Percentiles rank a stretch among this genome's conserved stretches.
Conservation (phyloP, 2,797 vertebrate species). For the Squalus acanthias region DNA sequence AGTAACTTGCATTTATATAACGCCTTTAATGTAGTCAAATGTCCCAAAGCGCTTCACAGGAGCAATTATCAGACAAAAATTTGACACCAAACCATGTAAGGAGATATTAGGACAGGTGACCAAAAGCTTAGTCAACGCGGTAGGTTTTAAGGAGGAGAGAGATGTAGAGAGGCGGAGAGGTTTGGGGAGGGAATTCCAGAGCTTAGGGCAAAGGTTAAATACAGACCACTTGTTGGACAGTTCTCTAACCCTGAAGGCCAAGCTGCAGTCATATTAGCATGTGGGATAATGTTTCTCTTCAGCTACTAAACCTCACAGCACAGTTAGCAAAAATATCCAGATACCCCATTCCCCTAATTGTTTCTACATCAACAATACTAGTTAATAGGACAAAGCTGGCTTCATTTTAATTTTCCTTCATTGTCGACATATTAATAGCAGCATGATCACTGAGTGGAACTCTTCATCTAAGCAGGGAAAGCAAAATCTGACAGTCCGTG, state of each 20-base stretch:
- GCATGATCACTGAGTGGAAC: background rate
- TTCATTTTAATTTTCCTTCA: background rate
- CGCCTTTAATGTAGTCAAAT: background rate
- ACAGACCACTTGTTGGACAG: background rate
- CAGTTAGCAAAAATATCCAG: too few species aligned
- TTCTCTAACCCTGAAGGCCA: background rate
- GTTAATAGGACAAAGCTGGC: background rate
- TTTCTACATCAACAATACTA: too few species aligned
- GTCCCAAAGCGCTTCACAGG: too few species aligned
- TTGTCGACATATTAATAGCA: background rate
- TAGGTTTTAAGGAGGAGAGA: background rate
- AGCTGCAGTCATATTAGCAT: too few species aligned
- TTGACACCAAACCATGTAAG: background rate
- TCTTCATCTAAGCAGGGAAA: background rate
- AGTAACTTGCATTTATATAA: background rate
- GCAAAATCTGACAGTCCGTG: background rate
- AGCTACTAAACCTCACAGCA: too few species aligned
- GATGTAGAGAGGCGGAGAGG: background rate
- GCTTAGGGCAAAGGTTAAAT: background rate
- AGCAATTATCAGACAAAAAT: background rate
- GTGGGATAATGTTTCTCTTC: too few species aligned
- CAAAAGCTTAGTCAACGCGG: background rate
- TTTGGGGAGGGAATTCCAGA: background rate
- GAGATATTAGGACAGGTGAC: background rate
- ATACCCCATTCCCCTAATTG: too few species aligned